Percentiles rank a stretch among this genome's conserved stretches.
phyloP scores from a whole-genome alignment of 2,113 vertebrate genomes.

The Corydoras sp. region DNA sequence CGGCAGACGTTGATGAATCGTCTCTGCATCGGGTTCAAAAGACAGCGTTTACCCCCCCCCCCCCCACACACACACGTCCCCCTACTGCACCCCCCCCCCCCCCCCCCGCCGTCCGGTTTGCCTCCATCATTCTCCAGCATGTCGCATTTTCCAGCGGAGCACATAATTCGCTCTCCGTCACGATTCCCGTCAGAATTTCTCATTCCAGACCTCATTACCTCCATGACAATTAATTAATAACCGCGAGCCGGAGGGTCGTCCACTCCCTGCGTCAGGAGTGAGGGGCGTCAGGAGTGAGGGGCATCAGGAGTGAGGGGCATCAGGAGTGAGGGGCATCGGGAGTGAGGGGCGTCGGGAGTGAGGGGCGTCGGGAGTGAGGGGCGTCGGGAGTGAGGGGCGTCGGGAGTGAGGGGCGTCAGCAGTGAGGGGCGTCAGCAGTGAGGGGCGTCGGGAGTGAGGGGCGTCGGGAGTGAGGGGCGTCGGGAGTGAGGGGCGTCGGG shows the following conservation, averaged over 20 bases:
- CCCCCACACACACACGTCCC: not conserved
- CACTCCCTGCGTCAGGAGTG: conserved; percentile 1
- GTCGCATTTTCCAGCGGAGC: conserved; percentile 4
- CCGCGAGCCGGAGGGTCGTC: conserved; percentile 15
- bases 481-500: not conserved
- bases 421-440: no score
- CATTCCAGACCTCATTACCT: conserved; percentile 49
- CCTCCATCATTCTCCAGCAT: not conserved
- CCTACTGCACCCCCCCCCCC: no score
- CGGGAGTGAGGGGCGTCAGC: no score
- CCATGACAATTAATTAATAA: conserved; percentile 48
- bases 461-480: no score
- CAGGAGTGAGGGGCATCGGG: no score
- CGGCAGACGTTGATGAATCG: conserved; percentile 13
- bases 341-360: no score
- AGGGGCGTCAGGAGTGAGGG: not conserved
- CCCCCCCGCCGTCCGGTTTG: not conserved
- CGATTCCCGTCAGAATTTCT: conserved; percentile 30
- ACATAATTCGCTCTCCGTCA: conserved; percentile 33
- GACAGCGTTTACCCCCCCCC: not conserved
- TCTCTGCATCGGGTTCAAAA: not conserved
- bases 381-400: no score
- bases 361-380: no score
- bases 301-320: not conserved
- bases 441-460: no score